Percentiles rank a stretch among this genome's conserved stretches.
These are phyloP conservation scores for Oikopleura dioica DNA, from an alignment of 23 tunicate genomes.

Conservation along the genomic window DNA sequence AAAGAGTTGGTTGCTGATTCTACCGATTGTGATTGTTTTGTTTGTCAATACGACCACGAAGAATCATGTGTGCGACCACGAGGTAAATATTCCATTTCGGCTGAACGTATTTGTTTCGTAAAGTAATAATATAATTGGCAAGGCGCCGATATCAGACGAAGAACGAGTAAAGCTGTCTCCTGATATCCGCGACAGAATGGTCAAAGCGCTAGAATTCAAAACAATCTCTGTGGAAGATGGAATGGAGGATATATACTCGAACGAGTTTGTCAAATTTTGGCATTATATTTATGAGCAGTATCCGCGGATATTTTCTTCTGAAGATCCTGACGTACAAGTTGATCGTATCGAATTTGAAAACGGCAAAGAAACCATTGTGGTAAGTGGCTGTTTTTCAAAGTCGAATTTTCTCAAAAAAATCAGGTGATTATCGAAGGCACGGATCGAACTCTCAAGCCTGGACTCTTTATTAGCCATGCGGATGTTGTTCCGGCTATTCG, in stretches of 20 bases:
- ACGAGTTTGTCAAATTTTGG: not conserved
- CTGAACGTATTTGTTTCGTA: too few species aligned
- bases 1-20: too few species aligned
- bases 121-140: too few species aligned
- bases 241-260: not conserved
- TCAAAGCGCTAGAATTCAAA: not conserved
- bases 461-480: not conserved
- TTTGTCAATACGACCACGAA: not conserved
- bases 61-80: not conserved
- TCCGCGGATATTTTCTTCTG: too few species aligned
- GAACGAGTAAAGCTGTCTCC: not conserved
- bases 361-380: too few species aligned
- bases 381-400: not conserved
- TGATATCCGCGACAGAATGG: not conserved
- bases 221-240: not conserved
- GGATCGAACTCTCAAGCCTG: not conserved
- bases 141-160: too few species aligned
- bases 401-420: not conserved
- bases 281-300: not conserved
- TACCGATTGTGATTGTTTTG: not conserved
- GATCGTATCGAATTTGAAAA: too few species aligned
- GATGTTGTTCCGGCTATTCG: constrained; percentile 6
- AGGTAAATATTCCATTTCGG: not conserved
- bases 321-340: too few species aligned
- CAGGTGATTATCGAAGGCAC: not conserved